Conservation (phyloP, 2,113 vertebrate species). For the Entelurus aequoreus region DNA sequence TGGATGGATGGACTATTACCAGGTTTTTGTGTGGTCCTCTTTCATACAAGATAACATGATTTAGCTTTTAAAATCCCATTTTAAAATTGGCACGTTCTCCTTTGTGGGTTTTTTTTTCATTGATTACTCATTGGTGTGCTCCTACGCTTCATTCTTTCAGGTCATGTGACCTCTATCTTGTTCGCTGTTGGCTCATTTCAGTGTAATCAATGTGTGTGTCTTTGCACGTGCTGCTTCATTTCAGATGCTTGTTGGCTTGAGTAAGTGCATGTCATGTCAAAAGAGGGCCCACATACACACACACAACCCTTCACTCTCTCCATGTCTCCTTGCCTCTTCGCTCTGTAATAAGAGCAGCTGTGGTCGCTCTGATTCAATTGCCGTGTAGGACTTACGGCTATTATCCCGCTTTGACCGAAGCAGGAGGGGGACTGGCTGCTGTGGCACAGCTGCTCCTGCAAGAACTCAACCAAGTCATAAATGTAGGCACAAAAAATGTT, state of each 20-base stretch:
- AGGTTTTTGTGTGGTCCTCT: background rate
- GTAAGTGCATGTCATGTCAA: slow-evolving; percentile 12
- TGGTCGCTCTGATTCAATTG: slow-evolving; percentile 68
- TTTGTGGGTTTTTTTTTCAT: slow-evolving; percentile 20
- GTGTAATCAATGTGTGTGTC: background rate
- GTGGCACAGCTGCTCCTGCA: slow-evolving; percentile 48
- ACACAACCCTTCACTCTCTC: slow-evolving; percentile 20
- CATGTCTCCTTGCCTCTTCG: slow-evolving; percentile 32
- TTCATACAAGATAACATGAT: slow-evolving; percentile 14
- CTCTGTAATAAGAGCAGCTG: slow-evolving; percentile 73
- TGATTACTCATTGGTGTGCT: slow-evolving; percentile 2
- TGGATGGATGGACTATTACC: background rate
- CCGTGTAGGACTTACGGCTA: slow-evolving; percentile 55
- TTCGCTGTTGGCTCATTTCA: slow-evolving; percentile 31
- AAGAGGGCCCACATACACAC: slow-evolving; percentile 9
- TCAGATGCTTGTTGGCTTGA: slow-evolving; percentile 21
- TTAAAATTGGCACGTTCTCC: slow-evolving; percentile 23
- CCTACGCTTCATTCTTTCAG: slow-evolving; percentile 15
- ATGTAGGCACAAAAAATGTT: background rate
- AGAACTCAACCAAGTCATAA: background rate
- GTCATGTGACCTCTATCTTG: slow-evolving; percentile 27
- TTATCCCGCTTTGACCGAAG: slow-evolving; percentile 41
- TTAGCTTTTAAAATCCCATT: slow-evolving; percentile 9
- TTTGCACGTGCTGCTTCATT: slow-evolving; percentile 7
- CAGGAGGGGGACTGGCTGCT: slow-evolving; percentile 39